These are phyloP conservation scores for Lepidurus arcticus DNA, from an alignment of 1,140 invertebrate species.

Conservation along the genomic window DNA sequence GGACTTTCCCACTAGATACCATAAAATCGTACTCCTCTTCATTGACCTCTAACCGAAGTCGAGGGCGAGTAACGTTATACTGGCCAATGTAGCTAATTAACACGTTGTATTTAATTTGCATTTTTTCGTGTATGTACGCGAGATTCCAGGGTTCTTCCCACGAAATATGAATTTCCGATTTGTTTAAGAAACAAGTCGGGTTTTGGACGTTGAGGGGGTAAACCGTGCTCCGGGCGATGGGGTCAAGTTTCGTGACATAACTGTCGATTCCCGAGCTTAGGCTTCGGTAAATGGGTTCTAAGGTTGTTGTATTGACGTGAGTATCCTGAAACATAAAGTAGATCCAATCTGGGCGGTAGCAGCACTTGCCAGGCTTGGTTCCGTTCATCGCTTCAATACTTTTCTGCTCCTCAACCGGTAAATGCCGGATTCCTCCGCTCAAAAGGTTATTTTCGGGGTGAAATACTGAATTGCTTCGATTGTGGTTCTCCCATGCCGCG, in stretches of 20 bases:
- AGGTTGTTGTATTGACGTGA: background rate
- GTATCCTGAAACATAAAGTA: background rate
- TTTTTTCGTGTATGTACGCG: background rate
- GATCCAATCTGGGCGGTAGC: background rate
- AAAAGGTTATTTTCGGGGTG: background rate
- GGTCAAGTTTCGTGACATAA: background rate
- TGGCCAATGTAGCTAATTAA: background rate
- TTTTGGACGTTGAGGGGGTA: background rate
- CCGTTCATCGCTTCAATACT: background rate
- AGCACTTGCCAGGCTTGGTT: background rate
- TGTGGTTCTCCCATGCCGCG: conserved; percentile 46
- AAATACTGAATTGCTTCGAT: conserved; percentile 39
- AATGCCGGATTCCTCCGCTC: background rate
- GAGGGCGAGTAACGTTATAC: background rate
- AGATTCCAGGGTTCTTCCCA: background rate
- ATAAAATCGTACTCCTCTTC: background rate
- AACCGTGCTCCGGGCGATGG: background rate
- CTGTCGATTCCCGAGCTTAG: background rate
- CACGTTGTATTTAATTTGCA: background rate
- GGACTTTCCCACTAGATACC: background rate
- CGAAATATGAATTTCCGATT: background rate
- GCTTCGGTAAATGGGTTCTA: background rate
- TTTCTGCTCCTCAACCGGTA: background rate
- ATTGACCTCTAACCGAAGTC: background rate
- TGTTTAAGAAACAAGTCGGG: background rate